Conservation (phyloP, 2,888 invertebrate species). For the Ornithoptera alexandrae region DNA sequence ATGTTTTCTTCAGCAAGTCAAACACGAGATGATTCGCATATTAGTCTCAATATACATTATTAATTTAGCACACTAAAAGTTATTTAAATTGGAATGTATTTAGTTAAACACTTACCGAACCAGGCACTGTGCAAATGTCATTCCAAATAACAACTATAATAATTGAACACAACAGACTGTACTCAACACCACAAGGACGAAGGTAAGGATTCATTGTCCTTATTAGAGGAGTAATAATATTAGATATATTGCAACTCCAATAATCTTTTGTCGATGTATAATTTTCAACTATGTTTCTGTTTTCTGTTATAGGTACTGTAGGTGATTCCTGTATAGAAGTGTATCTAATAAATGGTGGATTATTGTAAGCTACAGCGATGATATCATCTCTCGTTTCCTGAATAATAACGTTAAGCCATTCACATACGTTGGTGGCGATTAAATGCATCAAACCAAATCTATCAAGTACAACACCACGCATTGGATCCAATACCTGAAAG, state of each 20-base stretch:
- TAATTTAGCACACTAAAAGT: not conserved
- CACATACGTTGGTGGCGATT: conserved; percentile 95
- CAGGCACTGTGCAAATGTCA: conserved; percentile 81
- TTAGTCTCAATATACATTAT: too few species aligned
- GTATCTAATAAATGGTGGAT: conserved; percentile 56
- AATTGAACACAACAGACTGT: conserved; percentile 89
- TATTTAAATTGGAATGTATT: not conserved
- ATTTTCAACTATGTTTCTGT: conserved; percentile 36
- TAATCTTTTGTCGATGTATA: conserved; percentile 43
- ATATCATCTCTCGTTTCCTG: conserved; percentile 94
- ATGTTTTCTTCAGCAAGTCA: too few species aligned
- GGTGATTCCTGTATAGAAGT: conserved; percentile 58
- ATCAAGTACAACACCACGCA: conserved; percentile 72
- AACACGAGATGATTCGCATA: too few species aligned
- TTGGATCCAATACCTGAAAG: conserved; percentile 64
- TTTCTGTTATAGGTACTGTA: conserved; percentile 46
- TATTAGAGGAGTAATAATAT: conserved; percentile 82
- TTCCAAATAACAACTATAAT: conserved; percentile 90
- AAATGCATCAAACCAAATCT: conserved; percentile 96
- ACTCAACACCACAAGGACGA: conserved; percentile 90
- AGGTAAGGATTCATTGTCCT: conserved; percentile 86
- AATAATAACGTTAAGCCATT: conserved; percentile 93
- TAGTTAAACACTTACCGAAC: conserved; percentile 58
- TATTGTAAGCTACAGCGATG: conserved; percentile 68
- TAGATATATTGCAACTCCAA: conserved; percentile 69